Conservation (phyloP, 1,140 invertebrate genomes). For the Dendroctonus ponderosae region DNA sequence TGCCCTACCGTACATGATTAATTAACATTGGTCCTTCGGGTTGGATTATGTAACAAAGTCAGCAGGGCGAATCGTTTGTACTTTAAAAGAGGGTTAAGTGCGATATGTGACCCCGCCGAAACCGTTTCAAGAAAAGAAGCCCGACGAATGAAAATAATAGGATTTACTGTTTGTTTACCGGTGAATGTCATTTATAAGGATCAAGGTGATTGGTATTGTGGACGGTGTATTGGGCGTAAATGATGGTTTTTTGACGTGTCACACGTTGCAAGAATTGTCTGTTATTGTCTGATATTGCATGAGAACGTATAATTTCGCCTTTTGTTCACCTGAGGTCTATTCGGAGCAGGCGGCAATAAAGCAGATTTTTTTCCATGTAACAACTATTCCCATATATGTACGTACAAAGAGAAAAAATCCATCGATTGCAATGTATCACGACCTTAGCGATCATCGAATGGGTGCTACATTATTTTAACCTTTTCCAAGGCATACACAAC, state of each 20-base stretch:
- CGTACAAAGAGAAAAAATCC: too few relatives aligned
- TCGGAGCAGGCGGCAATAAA: too few relatives aligned
- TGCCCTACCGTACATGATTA: slow-evolving; percentile 18
- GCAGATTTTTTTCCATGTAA: too few relatives aligned
- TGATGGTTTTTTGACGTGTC: slow-evolving; percentile 16
- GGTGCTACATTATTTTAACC: slow-evolving; percentile 12
- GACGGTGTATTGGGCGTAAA: slow-evolving; percentile 19
- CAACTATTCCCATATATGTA: too few relatives aligned
- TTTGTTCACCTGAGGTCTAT: too few relatives aligned
- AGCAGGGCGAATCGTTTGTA: slow-evolving; percentile 17
- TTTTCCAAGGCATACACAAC: slow-evolving; percentile 3
- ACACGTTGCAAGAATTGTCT: slow-evolving; percentile 1
- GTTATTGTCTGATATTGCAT: too few relatives aligned
- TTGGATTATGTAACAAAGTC: slow-evolving; percentile 20
- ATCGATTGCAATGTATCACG: too few relatives aligned
- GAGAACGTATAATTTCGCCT: too few relatives aligned
- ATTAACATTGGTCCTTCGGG: slow-evolving; percentile 16
- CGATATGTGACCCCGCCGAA: slow-evolving; percentile 18
- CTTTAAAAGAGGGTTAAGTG: slow-evolving; percentile 18
- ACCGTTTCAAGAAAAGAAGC: slow-evolving; percentile 10
- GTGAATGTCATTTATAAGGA: slow-evolving; percentile 22
- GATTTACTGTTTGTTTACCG: slow-evolving; percentile 21
- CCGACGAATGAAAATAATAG: slow-evolving; percentile 14
- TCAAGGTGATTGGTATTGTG: slow-evolving; percentile 20
- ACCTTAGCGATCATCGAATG: too few relatives aligned